Evolutionary conservation across 2,888 invertebrate genomes (phyloP), one percentile per base, ranked within the genome.

Genomic region (Chironomus riparius): DNA sequence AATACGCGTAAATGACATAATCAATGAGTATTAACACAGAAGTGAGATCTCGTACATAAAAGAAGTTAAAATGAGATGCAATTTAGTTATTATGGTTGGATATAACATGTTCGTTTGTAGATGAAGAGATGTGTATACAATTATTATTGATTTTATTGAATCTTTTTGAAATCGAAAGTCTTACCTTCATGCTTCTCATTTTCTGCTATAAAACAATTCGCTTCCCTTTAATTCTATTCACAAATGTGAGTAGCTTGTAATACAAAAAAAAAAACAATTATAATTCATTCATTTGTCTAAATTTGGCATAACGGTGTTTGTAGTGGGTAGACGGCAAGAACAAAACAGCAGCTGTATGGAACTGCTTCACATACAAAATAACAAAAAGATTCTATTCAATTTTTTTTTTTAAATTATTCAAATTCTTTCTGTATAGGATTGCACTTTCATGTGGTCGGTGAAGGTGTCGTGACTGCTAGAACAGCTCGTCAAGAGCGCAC

Each of bases 391-490:
- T 38, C 38, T 38, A 38, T 38, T 38, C 38, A 38, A n/a, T n/a
- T n/a, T 38, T 10, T 38, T 28, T 28, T 28, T 4, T 4, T 4
- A 28, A 24, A 24, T 24, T 24, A 24, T 24, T 24, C 22, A 28
- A 28, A 28, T 28, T 28, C 3, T 28, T 28, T 28, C 5, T 28
- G 28, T 28, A 77, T 85, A 90, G 96, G 96, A 78, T 86, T 96
- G 76, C 95, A 95, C 85, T 95, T 96, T 83, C 95, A 95, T 86
- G 95, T 96, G 56, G 92, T 96, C 78, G 96, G 96, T 12, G 96
- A 96, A 86, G 95, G 95, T 77, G 94, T 96, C 74, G 95, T 96
- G n/a, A 87, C 93, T 77, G 90, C 95, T 47, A 89, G 92, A 61
- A 92, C 92, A 56, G 90, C 92, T 76, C 87, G 94, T 62, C 92